phyloP scores from a whole-genome alignment of 2,113 vertebrate species.

The Zapornia atra region DNA sequence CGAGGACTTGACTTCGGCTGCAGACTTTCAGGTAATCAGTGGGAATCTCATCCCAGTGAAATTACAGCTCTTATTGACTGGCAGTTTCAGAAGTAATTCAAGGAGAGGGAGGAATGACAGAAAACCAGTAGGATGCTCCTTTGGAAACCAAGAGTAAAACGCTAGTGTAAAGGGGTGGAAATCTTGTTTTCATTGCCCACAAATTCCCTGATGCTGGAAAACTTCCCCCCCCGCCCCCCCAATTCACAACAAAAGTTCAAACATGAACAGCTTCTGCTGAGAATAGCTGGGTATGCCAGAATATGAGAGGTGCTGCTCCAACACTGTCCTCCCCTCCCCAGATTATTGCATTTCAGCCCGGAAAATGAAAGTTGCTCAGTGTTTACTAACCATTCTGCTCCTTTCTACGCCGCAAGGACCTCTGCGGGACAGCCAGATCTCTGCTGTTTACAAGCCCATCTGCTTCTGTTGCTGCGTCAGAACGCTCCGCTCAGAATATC shows the following conservation, averaged over 20 bases:
- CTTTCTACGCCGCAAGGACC: neutral
- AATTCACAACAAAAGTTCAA: conserved; percentile 66
- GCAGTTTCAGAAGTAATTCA: neutral
- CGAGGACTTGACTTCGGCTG: neutral
- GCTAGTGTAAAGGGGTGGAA: neutral
- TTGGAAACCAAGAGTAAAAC: neutral
- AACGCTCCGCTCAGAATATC: neutral
- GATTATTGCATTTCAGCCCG: conserved; percentile 50
- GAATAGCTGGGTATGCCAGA: conserved; percentile 53
- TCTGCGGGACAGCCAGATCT: neutral
- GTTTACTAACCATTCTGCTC: neutral
- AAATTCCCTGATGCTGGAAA: conserved; percentile 59
- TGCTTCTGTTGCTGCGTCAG: conserved; percentile 24
- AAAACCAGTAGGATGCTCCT: neutral
- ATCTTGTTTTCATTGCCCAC: conserved; percentile 30
- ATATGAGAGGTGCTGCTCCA: neutral
- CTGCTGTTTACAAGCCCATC: conserved; percentile 42
- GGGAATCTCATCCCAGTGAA: neutral
- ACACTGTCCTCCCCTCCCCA: neutral
- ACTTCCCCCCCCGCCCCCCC: conserved; percentile 3
- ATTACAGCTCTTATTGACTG: neutral
- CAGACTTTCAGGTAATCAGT: neutral
- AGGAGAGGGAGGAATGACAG: neutral
- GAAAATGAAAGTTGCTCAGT: conserved; percentile 25
- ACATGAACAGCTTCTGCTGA: conserved; percentile 60